Evolutionary conservation across 35 echinoderm and acorn worm species (phyloP), one percentile per base, ranked within the genome.

Genomic region (Heliocidaris tuberculata): DNA sequence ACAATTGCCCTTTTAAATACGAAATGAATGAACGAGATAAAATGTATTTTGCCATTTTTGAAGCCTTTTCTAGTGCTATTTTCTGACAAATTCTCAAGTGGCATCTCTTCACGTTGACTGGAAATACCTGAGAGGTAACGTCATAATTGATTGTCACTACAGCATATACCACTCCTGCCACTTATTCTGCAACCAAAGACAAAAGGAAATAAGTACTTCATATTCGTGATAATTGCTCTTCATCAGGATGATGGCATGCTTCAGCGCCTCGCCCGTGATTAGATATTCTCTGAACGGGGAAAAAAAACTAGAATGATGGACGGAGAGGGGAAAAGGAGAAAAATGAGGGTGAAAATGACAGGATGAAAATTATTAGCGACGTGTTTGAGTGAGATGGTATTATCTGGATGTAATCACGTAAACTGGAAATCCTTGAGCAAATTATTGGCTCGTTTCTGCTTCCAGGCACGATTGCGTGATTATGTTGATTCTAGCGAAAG

Each of bases 321-420:
- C 21, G 9, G 15, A 56, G 52, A 56, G 11, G 35, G 27, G 27
- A 5, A 70, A 19, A 70, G 6, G 60, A 19, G 5, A 19, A 70
- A 24, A 27, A 27, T 19, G 60, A 70, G 24, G 60, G 60, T 21
- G 50, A 70, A 70, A 70, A 21, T 70, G 60, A 70, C 60, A 70
- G 60, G 60, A 70, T 70, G 15, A 70, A 52, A 70, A 70, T 70
- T 88, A 88, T 88, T 48, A 88, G 86, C 86, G 31, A 32, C 31
- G 47, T 32, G 47, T 42, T 32, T 42, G 47, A 88, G 47, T 88
- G 31, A 88, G 86, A 21, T 88, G 86, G 86, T 88, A 42, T 88
- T 42, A 88, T 88, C 12, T 48, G 47, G 31, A 88, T 32, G 86
- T 88, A 88, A 88, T 88, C 86, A 88, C 86, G 86, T 30, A 88